Conservation (phyloP, 1,140 invertebrate genomes). For the Drosophila ironensis region DNA sequence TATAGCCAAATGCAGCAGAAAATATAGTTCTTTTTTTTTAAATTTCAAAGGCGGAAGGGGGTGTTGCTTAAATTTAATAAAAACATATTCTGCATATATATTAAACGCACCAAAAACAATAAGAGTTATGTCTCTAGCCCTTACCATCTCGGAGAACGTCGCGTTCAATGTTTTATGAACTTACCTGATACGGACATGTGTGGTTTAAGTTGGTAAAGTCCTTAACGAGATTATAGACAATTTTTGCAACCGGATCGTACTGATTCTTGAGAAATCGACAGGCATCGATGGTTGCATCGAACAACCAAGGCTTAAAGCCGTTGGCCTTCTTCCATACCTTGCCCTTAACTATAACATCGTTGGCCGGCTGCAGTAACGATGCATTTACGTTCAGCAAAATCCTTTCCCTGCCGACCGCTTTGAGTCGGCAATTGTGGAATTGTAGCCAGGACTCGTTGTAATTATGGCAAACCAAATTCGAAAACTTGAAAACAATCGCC, state of each 20-base stretch:
- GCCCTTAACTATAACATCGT: background rate
- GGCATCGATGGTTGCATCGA: background rate
- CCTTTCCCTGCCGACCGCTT: background rate
- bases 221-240: background rate
- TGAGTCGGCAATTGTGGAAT: background rate
- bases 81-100: too few species aligned
- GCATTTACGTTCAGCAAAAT: background rate
- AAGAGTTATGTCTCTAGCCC: too few species aligned
- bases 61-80: too few species aligned
- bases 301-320: background rate
- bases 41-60: too few species aligned
- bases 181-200: background rate
- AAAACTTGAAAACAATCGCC: background rate
- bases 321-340: background rate
- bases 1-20: too few species aligned
- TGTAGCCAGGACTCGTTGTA: background rate
- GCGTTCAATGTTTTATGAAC: too few species aligned
- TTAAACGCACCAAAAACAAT: too few species aligned
- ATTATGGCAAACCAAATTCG: background rate
- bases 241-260: background rate
- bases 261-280: background rate
- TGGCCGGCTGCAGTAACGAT: background rate
- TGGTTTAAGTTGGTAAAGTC: background rate
- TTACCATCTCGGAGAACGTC: too few species aligned
- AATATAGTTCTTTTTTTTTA: too few species aligned